Conservation (phyloP, 2,797 vertebrate genomes). For the Phaenicophaeus curvirostris region DNA sequence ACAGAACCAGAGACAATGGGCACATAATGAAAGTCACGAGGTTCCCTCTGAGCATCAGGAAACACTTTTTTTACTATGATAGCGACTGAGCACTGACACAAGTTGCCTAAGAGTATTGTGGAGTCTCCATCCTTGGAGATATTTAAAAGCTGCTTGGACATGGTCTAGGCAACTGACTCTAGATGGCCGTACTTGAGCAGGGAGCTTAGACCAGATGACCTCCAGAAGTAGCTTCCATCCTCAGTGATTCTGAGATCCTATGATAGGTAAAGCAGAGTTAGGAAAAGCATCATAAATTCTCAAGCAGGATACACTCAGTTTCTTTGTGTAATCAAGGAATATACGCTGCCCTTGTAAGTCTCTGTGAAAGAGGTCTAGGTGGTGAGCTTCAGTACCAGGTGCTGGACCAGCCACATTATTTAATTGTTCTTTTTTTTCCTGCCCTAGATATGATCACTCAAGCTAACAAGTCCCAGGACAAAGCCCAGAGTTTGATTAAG, state of each 20-base stretch:
- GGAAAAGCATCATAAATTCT: neutral
- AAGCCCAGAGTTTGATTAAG: neutral
- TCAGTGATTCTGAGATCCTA: neutral
- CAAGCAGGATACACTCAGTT: neutral
- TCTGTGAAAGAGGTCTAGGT: neutral
- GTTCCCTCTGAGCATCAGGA: neutral
- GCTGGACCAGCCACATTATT: neutral
- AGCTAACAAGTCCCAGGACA: neutral
- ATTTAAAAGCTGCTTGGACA: neutral
- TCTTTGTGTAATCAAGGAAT: neutral
- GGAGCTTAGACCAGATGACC: neutral
- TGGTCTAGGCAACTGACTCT: neutral
- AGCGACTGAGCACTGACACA: neutral
- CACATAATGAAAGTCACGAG: neutral
- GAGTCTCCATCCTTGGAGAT: neutral
- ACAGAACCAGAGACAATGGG: neutral
- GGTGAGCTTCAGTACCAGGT: neutral
- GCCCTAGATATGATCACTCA: neutral
- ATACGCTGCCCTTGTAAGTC: rapidly evolving
- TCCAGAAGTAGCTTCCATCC: neutral
- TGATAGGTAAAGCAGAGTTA: neutral
- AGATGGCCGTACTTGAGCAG: neutral
- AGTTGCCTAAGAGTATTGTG: neutral
- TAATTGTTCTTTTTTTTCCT: neutral
- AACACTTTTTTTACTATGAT: neutral